phyloP scores from a whole-genome alignment of 1,140 invertebrate species.

The Penaeus japonicus region DNA sequence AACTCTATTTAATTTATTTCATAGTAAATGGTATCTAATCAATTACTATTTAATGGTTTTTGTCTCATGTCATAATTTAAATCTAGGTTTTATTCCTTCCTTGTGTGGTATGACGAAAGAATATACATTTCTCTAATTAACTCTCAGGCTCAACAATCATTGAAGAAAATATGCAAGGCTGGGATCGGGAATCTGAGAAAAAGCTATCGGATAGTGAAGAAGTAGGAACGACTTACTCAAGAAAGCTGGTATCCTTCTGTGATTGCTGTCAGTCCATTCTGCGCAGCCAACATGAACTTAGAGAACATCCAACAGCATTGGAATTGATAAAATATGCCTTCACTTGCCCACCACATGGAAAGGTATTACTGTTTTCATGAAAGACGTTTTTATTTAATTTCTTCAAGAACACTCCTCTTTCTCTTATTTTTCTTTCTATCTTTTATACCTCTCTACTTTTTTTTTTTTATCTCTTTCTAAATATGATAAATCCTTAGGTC shows the following conservation, averaged over 20 bases:
- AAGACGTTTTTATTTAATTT: background rate
- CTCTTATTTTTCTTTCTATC: no score
- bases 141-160: background rate
- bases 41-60: no score
- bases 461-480: no score
- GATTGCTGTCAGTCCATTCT: conserved; percentile 30
- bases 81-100: background rate
- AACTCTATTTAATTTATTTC: no score
- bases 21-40: no score
- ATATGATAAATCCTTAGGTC: no score
- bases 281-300: conserved; percentile 37
- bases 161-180: conserved; percentile 13
- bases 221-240: background rate
- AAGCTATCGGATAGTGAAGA: background rate
- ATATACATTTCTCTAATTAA: background rate
- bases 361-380: conserved; percentile 3
- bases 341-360: conserved; percentile 52
- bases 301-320: conserved; percentile 22
- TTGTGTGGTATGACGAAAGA: background rate
- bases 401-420: no score
- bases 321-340: conserved; percentile 45
- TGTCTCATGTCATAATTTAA: background rate
- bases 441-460: no score
- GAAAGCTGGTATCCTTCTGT: background rate
- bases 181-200: conserved; percentile 9